Base-by-base conservation (phyloP, 2,888 invertebrate species). In the Phaedon cochleariae region DNA sequence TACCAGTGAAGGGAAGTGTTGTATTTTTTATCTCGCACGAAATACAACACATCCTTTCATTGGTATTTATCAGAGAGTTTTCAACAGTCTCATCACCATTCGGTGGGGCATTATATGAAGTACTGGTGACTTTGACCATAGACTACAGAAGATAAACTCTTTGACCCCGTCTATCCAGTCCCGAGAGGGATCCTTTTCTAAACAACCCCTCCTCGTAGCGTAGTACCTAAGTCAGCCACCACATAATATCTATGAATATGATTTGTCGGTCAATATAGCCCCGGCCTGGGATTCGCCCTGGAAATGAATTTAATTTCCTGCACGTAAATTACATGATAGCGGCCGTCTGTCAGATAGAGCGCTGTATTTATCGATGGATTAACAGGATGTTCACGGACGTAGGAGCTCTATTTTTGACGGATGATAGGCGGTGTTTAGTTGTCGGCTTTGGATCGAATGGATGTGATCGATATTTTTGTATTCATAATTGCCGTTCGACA, bases 251-350 rank as follows among this genome's bases (percentile, higher is more conserved):
- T 48, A 26, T 18, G 57, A 37, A 55, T 62, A 49, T 62, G 62
- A 62, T 59, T 62, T 62, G 49, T 49, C 54, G 45, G 26, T 55
- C 55, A 46, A 61, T 61, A 54, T 51, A 48, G 54, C 20, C 29
- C n/a, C 58, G 20, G 48, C 31, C 49, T 62, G 67, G 67, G 71
- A 68, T 69, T 69, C 68, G 69, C 68, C 48, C 67, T 41, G 41
- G 62, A 64, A 69, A 70, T 68, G 73, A 71, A 71, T 71, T 71
- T 73, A 73, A 73, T 73, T 73, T 73, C 73, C 73, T 73, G 69
- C 61, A 66, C 68, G 69, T 67, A 69, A 69, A 73, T 73, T 73
- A 72, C 64, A 57, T 68, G 54, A 58, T 45, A 48, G 15, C 41
- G 41, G 41, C 10, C 41, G n/a, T 41, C 41, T 41, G 60, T 66